A percentile compares a stretch with the other conserved stretches of the same genome.
Conservation (phyloP, 92 coral and sea anemone species). For the Plumapathes pennacea region DNA sequence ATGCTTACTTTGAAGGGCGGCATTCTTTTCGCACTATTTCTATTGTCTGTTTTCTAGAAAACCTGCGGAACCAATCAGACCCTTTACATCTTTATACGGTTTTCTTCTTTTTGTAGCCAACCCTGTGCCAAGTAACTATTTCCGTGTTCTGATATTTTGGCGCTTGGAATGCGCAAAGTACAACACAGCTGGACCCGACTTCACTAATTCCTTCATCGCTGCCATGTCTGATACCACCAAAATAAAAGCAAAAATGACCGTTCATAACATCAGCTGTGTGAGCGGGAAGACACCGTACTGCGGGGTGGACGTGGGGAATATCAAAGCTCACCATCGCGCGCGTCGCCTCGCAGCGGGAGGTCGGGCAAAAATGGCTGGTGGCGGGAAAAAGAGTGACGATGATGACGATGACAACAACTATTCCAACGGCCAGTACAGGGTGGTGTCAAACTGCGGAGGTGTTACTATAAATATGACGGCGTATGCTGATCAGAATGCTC, state of each 20-base stretch:
- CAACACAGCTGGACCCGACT: too few species aligned
- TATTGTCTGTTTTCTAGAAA: too few species aligned
- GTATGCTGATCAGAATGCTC: slow-evolving; percentile 2
- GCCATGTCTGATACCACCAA: too few species aligned
- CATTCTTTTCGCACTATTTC: too few species aligned
- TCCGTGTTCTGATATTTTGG: too few species aligned
- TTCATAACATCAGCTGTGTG: slow-evolving; percentile 20
- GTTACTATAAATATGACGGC: slow-evolving; percentile 42
- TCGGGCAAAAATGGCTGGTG: slow-evolving; percentile 11
- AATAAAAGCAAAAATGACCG: slow-evolving; percentile 5
- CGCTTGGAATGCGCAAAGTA: too few species aligned
- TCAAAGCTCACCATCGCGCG: slow-evolving; percentile 36
- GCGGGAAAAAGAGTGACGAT: background rate
- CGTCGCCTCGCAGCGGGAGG: slow-evolving; percentile 44
- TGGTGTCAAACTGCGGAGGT: slow-evolving; percentile 31
- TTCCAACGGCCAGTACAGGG: background rate
- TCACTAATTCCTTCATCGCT: too few species aligned
- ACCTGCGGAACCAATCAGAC: too few species aligned
- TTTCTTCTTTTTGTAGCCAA: too few species aligned
- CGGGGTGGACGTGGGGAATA: slow-evolving; percentile 49
- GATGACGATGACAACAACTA: background rate
- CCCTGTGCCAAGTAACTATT: too few species aligned
- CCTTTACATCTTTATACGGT: too few species aligned
- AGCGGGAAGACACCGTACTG: slow-evolving; percentile 62
- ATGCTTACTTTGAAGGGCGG: too few species aligned